Evolutionary conservation across 2,797 vertebrate genomes (phyloP).

Genomic region (Phalanger gymnotis): DNA sequence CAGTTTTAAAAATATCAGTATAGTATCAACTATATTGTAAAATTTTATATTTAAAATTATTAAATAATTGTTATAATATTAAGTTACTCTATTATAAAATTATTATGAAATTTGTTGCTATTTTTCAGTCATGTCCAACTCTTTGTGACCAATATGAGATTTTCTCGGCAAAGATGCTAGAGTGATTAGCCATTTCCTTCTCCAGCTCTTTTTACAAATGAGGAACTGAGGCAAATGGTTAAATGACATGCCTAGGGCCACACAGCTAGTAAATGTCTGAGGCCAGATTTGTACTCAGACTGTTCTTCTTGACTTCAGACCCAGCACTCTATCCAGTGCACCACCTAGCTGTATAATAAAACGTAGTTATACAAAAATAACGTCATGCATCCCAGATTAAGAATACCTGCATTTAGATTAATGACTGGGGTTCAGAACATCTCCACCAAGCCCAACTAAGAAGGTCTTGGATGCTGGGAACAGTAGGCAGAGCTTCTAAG

Average conservation of each 20-base stretch:
- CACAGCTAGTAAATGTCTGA: neutral
- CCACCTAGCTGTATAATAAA: neutral
- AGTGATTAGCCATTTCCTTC: neutral
- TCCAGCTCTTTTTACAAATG: neutral
- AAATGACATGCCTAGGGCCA: neutral
- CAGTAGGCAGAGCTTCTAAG: neutral
- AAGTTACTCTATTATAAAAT: neutral
- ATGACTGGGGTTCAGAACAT: neutral
- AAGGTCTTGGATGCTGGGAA: neutral
- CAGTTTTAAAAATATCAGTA: neutral
- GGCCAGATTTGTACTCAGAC: neutral
- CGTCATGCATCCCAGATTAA: neutral
- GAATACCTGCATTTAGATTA: neutral
- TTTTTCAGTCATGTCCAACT: neutral
- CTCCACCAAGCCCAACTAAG: neutral
- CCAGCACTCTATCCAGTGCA: neutral
- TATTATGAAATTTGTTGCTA: neutral
- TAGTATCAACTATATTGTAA: neutral
- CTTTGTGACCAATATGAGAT: neutral
- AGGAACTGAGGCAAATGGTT: neutral
- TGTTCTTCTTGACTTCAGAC: neutral
- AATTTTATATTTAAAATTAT: neutral
- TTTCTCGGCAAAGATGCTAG: neutral
- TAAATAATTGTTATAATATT: neutral
- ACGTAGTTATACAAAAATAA: neutral